phyloP scores from a whole-genome alignment of 2,797 vertebrate species.

The Girardinus metallicus region DNA sequence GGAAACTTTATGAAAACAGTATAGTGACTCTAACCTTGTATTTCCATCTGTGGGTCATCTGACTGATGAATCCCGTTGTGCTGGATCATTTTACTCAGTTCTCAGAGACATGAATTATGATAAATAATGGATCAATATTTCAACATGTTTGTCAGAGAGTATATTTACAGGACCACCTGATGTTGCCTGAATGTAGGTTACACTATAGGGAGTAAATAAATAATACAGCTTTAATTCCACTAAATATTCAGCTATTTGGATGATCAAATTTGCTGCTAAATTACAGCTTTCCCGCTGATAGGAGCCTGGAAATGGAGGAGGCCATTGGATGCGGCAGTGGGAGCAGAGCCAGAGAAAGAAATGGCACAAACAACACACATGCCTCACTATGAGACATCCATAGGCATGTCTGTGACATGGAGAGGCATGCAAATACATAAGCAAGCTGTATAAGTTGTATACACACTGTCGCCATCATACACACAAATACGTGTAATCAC shows the following conservation, averaged over 20 bases:
- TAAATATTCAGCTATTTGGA: slow-evolving; percentile 98
- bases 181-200: slow-evolving; percentile 85
- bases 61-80: slow-evolving; percentile 38
- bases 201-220: slow-evolving; percentile 93
- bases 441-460: slow-evolving; percentile 1
- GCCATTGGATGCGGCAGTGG: slow-evolving; percentile 50
- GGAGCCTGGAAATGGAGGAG: slow-evolving; percentile 63
- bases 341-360: slow-evolving; percentile 54
- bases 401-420: not conserved
- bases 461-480: slow-evolving; percentile 12
- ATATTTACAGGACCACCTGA: slow-evolving; percentile 90
- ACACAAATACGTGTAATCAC: slow-evolving; percentile 35
- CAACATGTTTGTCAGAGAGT: slow-evolving; percentile 86
- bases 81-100: slow-evolving; percentile 82
- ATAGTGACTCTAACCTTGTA: slow-evolving; percentile 41
- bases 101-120: slow-evolving; percentile 95
- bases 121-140: slow-evolving; percentile 98
- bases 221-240: slow-evolving; percentile 95
- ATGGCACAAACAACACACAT: slow-evolving; percentile 42
- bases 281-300: slow-evolving; percentile 83
- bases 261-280: slow-evolving; percentile 95
- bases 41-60: slow-evolving; percentile 37
- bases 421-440: slow-evolving; percentile 25
- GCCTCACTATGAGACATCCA: not conserved
- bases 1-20: not conserved